A percentile compares a stretch with the other conserved stretches of the same genome.
These are phyloP conservation scores for Nemopilema nomurai DNA, from an alignment of 30 jellyfish, hydroid and myxozoan genomes.

Conservation along the genomic window DNA sequence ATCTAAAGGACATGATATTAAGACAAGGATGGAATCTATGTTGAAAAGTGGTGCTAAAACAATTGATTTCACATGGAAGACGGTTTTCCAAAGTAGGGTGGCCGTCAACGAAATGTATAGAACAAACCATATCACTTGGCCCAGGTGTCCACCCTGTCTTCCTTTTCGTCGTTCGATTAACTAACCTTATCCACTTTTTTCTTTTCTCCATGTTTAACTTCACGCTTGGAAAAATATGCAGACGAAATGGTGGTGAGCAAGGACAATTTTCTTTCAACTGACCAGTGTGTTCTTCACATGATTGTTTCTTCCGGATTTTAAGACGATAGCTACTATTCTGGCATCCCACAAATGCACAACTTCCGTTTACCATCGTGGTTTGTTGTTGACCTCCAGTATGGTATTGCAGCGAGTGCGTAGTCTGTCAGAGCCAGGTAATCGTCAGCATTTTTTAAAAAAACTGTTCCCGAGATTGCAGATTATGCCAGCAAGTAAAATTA, in stretches of 20 bases:
- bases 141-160: conserved; percentile 49
- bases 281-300: background rate
- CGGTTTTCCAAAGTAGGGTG: conserved; percentile 34
- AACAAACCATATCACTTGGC: conserved; percentile 58
- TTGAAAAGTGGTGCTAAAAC: too few species aligned
- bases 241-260: background rate
- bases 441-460: background rate
- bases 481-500: too few species aligned
- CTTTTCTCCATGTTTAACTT: background rate
- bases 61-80: too few species aligned
- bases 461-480: conserved; percentile 21
- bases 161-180: background rate
- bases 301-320: background rate
- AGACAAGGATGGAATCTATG: too few species aligned
- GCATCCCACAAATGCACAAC: conserved; percentile 9
- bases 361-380: conserved; percentile 8
- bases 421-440: background rate
- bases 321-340: background rate
- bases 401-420: too few species aligned
- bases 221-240: conserved; percentile 7
- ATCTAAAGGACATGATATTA: too few species aligned
- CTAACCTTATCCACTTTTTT: conserved; percentile 38
- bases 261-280: background rate
- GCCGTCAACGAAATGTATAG: conserved; percentile 52
- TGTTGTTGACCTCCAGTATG: background rate